These are phyloP conservation scores for Zoanthus gigantus DNA, from an alignment of 92 coral and sea anemone genomes.

Conservation along the genomic window DNA sequence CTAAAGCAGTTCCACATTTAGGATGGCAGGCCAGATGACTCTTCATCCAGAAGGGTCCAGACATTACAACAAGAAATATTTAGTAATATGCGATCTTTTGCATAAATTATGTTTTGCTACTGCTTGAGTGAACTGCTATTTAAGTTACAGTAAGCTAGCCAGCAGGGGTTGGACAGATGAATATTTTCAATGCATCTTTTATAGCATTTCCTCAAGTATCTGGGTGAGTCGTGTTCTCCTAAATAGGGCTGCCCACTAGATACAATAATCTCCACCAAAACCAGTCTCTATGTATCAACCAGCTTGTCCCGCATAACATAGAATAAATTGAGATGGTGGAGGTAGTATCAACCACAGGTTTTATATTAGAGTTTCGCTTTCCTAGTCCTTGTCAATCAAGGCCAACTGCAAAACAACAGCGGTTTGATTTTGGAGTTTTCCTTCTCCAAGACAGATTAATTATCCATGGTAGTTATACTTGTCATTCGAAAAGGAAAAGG, in stretches of 20 bases:
- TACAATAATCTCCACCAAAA: neutral
- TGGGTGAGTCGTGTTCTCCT: conserved; percentile 40
- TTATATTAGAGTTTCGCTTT: conserved; percentile 22
- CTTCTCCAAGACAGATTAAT: conserved; percentile 28
- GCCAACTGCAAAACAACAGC: conserved; percentile 32
- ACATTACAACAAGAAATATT: conserved; percentile 45
- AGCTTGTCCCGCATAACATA: conserved; percentile 23
- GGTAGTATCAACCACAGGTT: conserved; percentile 25
- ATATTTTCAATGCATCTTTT: conserved; percentile 3
- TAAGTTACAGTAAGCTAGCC: neutral
- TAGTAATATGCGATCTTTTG: conserved; percentile 7
- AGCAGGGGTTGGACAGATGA: neutral
- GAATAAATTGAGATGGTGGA: conserved; percentile 31
- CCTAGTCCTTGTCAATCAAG: conserved; percentile 27
- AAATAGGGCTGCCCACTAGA: conserved; percentile 7
- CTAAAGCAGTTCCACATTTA: conserved; percentile 44
- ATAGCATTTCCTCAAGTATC: conserved; percentile 6
- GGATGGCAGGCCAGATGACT: conserved; percentile 16
- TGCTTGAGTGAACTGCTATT: neutral
- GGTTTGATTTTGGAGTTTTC: conserved; percentile 26
- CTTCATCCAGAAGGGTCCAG: conserved; percentile 38
- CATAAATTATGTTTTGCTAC: neutral
- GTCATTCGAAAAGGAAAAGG: neutral
- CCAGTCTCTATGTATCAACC: conserved; percentile 22
- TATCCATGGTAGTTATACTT: conserved; percentile 2